Percentiles rank a stretch among this genome's conserved stretches.
Conservation (phyloP, 1,140 invertebrate genomes). For the Saccostrea glomerata region DNA sequence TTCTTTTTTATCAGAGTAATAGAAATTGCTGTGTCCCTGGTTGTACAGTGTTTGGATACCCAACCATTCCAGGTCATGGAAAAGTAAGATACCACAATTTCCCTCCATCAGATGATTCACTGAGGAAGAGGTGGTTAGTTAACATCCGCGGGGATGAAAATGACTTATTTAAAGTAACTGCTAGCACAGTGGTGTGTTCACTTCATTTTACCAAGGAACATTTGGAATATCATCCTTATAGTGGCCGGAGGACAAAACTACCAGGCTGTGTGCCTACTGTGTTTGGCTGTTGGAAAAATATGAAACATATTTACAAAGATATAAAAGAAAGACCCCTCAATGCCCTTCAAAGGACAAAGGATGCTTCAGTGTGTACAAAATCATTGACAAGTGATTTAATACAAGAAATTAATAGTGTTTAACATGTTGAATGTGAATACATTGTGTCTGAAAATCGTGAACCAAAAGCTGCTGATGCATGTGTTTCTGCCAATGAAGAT, state of each 20-base stretch:
- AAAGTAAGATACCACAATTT: slow-evolving; percentile 31
- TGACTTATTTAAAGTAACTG: neutral
- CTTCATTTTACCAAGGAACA: slow-evolving; percentile 26
- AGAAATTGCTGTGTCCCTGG: neutral
- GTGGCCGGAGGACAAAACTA: slow-evolving; percentile 18
- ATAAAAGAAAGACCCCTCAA: neutral
- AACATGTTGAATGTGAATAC: too few species aligned
- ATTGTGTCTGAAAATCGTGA: too few species aligned
- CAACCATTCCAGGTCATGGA: neutral
- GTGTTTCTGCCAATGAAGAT: neutral
- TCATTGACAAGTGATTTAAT: too few species aligned
- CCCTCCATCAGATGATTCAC: neutral
- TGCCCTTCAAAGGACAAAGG: neutral
- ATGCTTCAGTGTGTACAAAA: too few species aligned
- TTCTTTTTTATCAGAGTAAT: neutral
- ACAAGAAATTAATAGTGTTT: too few species aligned
- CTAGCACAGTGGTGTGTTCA: slow-evolving; percentile 13
- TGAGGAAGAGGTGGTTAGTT: neutral
- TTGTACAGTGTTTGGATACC: neutral
- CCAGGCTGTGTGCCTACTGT: slow-evolving; percentile 36
- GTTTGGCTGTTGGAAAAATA: slow-evolving; percentile 29
- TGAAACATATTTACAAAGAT: slow-evolving; percentile 29
- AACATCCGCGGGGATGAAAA: neutral
- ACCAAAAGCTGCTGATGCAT: too few species aligned
- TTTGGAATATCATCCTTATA: slow-evolving; percentile 29